Conservation (phyloP, 2,113 vertebrate species). For the Fregata magnificens region DNA sequence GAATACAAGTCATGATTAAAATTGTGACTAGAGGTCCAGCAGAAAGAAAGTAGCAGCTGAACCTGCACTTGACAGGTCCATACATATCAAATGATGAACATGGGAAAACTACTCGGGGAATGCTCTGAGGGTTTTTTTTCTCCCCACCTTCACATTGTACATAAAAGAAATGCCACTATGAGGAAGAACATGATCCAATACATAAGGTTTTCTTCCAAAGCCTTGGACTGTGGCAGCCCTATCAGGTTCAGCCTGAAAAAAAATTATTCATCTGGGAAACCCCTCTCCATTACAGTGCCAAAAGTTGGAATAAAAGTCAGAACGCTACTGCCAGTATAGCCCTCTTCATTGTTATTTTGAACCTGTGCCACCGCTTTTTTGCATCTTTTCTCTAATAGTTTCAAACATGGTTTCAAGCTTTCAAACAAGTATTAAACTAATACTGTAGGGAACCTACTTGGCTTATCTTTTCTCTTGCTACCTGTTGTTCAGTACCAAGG, state of each 20-base stretch:
- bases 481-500: neutral
- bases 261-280: neutral
- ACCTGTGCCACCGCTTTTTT: neutral
- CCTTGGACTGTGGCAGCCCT: neutral
- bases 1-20: constrained; percentile 12
- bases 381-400: neutral
- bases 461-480: neutral
- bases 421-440: neutral
- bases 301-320: neutral
- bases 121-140: neutral
- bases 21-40: neutral
- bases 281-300: neutral
- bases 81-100: neutral
- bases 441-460: neutral
- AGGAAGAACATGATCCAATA: neutral
- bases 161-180: neutral
- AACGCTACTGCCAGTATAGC: neutral
- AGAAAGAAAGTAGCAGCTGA: neutral
- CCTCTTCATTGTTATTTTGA: neutral
- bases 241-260: neutral
- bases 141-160: neutral
- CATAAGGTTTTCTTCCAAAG: neutral
- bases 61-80: neutral
- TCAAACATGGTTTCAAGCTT: neutral
- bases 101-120: neutral